Evolutionary conservation across 2,797 vertebrate genomes (phyloP).

Genomic region (Protosalanx chinensis): DNA sequence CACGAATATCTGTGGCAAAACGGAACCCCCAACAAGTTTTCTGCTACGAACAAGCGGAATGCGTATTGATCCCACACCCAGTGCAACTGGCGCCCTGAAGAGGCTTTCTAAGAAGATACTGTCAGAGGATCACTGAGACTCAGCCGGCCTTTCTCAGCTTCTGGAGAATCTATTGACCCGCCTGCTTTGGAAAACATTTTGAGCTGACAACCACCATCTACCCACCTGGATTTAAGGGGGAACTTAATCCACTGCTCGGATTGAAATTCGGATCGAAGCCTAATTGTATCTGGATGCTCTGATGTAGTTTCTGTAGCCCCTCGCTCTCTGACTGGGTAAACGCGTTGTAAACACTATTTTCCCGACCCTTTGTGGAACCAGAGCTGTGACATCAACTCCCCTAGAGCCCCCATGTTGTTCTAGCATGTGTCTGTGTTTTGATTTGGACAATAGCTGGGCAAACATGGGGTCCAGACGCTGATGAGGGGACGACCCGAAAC

Average conservation of each 20-base stretch:
- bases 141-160: constrained; percentile 63
- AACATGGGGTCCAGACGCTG: constrained; percentile 63
- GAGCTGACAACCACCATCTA: background rate
- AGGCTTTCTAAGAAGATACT: constrained; percentile 61
- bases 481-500: constrained; percentile 51
- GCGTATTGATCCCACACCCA: constrained; percentile 19
- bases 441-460: constrained; percentile 70
- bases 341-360: constrained; percentile 53
- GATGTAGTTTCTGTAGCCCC: constrained; percentile 21
- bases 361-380: constrained; percentile 50
- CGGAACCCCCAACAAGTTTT: constrained; percentile 45
- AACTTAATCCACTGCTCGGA: background rate
- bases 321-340: constrained; percentile 33
- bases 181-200: constrained; percentile 34
- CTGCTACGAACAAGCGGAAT: constrained; percentile 39
- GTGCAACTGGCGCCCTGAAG: constrained; percentile 47
- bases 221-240: too few relatives aligned
- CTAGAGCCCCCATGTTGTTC: constrained; percentile 66
- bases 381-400: constrained; percentile 68
- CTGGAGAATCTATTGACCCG: constrained; percentile 61
- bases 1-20: constrained; percentile 33
- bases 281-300: constrained; percentile 33
- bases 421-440: constrained; percentile 75
- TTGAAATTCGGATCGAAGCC: background rate
- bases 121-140: constrained; percentile 66